Evolutionary conservation across 2,888 invertebrate species (phyloP), one percentile per base, ranked within the genome.

Genomic region (Drosophila gaucha): DNA sequence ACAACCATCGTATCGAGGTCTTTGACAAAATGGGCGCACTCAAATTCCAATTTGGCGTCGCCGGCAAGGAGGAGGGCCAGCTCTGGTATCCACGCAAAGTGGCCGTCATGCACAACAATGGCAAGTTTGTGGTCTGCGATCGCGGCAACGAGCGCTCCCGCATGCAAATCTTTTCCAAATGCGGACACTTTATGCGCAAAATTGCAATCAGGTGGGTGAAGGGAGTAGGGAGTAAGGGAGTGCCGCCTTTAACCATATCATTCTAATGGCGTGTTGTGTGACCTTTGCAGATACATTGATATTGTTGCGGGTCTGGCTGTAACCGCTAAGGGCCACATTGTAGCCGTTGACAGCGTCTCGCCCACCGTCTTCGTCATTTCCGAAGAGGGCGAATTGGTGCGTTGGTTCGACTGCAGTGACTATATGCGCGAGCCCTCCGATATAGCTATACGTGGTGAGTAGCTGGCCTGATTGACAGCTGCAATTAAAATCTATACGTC

Each of bases 381-480:
- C 52, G 98, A 98, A 92, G 95, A 95, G 80, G 98, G 98, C 20
- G 97, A 98, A 89, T 94, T 99, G 85, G 93, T 98, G 86, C 96
- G 96, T 90, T 99, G 98, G 98, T 98, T 99, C 91, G 98, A 99
- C 92, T 98, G 98, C 93, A 97, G 97, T 91, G 97, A 98, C 92
- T 97, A 97, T 92, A 99, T 99, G 98, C 94, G 98, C 80, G 99
- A 99, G 92, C 98, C 98, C 16, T 98, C 98, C 50, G 98, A 99
- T 92, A 98, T 99, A 90, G 98, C 98, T 73, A 97, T 98, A 89
- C 96, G 96, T 92, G 97, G 97, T 95, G 92, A 93, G 92, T 44
- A 3, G 6, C 2, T 12, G 2, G n/a, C 6, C 12, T 1, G 4
- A n/a, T n/a, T 33, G 16, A 16, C 12, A 49, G 12, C n/a, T n/a